Evolutionary conservation across 2,113 vertebrate species (phyloP), one percentile per base, ranked within the genome.

Genomic region (Ancistrus triradiatus): DNA sequence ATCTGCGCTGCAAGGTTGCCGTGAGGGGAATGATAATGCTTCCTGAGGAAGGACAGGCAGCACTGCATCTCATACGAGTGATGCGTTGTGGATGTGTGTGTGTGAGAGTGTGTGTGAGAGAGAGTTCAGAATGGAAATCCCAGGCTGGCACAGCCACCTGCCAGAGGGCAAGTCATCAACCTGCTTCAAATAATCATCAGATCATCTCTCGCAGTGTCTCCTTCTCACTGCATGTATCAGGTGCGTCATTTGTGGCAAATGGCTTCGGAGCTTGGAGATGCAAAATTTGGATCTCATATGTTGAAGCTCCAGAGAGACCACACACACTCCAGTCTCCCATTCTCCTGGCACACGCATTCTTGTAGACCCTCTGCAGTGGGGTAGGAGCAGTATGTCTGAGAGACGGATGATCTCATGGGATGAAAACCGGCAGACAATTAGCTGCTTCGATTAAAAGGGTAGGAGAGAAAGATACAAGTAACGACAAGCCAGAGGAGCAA

Each of bases 11-110:
- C 77, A 79, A 78, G 72, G 74, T 59, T 76, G 61, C 69, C 74
- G 77, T 81, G 75, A 78, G 75, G 77, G 69, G 79, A 79, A 81
- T 79, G 69, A 76, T 79, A 74, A 81, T 79, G 67, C 25, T 52
- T 67, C 67, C 67, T 59, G 27, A 66, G 56, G 70, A 73, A 64
- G 58, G 46, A 68, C 37, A 62, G 65, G 27, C 37, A 66, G 47
- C 35, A 58, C 17, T 25, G 52, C 15, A 37, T n/a, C 21, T 60
- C 35, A 33, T 31, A 24, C 13, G 24, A n/a, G 1, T 42, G 40
- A 46, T 17, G 43, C 14, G 21, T 56, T 21, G 38, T 19, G 50
- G 33, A 38, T 63, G 49, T 33, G 47, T 22, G 11, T 38, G 47
- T 58, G 53, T 63, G 57, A 38, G 11, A 31, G 42, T 49, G 49